Evolutionary conservation across 1,140 invertebrate genomes (phyloP).

Genomic region (Drosophila paulistorum): DNA sequence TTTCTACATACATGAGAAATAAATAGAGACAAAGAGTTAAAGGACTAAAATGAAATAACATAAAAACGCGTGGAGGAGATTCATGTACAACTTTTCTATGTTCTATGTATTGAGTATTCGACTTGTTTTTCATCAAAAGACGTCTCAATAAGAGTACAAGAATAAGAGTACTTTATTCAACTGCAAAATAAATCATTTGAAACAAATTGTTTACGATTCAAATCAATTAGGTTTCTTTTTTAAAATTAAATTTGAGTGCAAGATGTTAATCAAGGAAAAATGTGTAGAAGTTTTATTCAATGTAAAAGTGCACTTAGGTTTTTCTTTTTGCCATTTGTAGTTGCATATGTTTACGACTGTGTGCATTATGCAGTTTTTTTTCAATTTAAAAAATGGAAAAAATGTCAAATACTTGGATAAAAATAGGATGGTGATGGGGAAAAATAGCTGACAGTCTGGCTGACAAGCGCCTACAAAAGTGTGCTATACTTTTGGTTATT

Average conservation of each 20-base stretch:
- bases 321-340: slow-evolving; percentile 12
- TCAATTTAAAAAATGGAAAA: slow-evolving; percentile 9
- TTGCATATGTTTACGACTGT: neutral
- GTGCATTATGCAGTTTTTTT: neutral
- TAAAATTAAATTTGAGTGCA: neutral
- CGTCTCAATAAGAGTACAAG: too few species aligned
- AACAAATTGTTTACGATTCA: neutral
- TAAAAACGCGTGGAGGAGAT: neutral
- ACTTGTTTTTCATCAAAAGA: too few species aligned
- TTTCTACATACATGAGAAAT: neutral
- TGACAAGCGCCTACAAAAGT: neutral
- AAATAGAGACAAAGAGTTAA: neutral
- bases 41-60: neutral
- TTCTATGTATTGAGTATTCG: too few species aligned
- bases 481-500: neutral
- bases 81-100: neutral
- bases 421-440: neutral
- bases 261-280: neutral
- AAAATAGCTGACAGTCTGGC: neutral
- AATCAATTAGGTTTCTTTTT: too few species aligned
- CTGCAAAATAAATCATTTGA: neutral
- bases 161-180: too few species aligned
- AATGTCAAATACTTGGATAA: neutral
- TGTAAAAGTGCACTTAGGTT: neutral
- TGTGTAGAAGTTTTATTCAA: slow-evolving; percentile 25